Conservation (phyloP, 1,140 invertebrate genomes). For the Goniozus legneri region DNA sequence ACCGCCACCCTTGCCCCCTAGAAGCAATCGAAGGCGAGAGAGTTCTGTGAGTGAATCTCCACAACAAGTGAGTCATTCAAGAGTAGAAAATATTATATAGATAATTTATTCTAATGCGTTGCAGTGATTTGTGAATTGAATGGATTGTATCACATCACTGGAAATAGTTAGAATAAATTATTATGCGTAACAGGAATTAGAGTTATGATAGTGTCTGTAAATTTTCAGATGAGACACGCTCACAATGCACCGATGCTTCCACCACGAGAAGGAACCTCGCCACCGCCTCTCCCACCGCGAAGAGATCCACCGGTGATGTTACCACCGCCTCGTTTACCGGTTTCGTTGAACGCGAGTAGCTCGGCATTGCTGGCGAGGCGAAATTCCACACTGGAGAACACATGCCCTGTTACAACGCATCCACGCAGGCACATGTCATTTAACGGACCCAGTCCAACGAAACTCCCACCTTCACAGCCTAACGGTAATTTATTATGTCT, state of each 20-base stretch:
- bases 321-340: conserved; percentile 49
- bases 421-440: conserved; percentile 48
- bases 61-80: conserved; percentile 46
- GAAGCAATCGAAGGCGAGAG: conserved; percentile 56
- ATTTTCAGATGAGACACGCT: conserved; percentile 54
- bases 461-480: conserved; percentile 47
- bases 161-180: neutral
- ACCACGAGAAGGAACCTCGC: conserved; percentile 59
- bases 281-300: conserved; percentile 62
- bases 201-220: conserved; percentile 10
- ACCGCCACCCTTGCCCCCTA: conserved; percentile 60
- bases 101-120: too few species aligned
- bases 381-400: conserved; percentile 49
- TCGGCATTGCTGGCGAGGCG: conserved; percentile 46
- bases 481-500: conserved; percentile 37
- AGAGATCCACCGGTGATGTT: conserved; percentile 41
- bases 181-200: conserved; percentile 3
- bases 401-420: conserved; percentile 34
- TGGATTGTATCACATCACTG: too few species aligned
- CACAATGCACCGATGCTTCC: conserved; percentile 61
- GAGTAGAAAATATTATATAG: too few species aligned
- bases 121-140: too few species aligned
- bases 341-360: conserved; percentile 37
- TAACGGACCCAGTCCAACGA: conserved; percentile 49
- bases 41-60: conserved; percentile 60